phyloP scores from a whole-genome alignment of 2,888 invertebrate species.

The Plebejus argus region DNA sequence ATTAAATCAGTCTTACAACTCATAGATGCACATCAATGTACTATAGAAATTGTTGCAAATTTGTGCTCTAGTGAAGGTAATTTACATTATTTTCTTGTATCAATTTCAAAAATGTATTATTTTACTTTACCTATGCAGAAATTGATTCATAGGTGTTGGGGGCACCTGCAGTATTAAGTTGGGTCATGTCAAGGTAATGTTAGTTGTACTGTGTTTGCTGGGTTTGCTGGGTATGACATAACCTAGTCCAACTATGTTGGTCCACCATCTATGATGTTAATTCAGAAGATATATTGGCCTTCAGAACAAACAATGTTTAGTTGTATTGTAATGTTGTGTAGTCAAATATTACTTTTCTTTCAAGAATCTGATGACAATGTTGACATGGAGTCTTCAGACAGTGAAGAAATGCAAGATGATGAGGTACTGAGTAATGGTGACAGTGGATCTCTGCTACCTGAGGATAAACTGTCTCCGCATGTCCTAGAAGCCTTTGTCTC shows the following conservation, averaged over 20 bases:
- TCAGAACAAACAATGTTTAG: too few relatives aligned
- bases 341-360: slow-evolving; percentile 38
- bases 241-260: too few relatives aligned
- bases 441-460: slow-evolving; percentile 58
- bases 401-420: slow-evolving; percentile 65
- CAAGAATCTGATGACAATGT: slow-evolving; percentile 58
- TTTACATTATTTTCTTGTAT: slow-evolving; percentile 27
- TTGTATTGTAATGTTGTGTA: not conserved
- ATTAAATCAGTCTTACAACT: slow-evolving; percentile 76
- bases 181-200: not conserved
- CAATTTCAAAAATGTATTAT: not conserved
- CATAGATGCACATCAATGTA: slow-evolving; percentile 84
- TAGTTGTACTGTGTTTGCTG: not conserved
- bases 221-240: too few relatives aligned
- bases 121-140: not conserved
- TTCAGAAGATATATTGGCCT: too few relatives aligned
- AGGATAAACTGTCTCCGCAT: slow-evolving; percentile 79
- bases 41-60: slow-evolving; percentile 87
- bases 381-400: slow-evolving; percentile 62
- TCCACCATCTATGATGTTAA: too few relatives aligned
- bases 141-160: not conserved
- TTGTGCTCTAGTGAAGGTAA: slow-evolving; percentile 84
- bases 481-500: slow-evolving; percentile 82
- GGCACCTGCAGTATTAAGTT: not conserved
- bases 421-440: slow-evolving; percentile 70